A percentile compares a stretch with the other conserved stretches of the same genome.
These are phyloP conservation scores for Craterocephalus amniculus DNA, from an alignment of 2,797 vertebrate species.

Conservation along the genomic window DNA sequence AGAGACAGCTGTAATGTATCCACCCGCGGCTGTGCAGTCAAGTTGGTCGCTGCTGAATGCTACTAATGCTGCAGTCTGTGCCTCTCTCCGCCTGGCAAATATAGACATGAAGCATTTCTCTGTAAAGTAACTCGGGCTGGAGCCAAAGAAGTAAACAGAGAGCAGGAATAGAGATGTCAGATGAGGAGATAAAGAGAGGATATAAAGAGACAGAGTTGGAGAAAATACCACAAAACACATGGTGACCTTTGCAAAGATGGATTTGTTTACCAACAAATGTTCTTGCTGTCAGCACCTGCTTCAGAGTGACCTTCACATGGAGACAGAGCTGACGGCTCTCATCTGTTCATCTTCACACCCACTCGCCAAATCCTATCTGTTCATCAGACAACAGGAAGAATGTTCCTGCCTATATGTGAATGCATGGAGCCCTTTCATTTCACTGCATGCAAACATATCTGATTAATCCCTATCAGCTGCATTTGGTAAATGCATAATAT, in stretches of 20 bases:
- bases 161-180: slow-evolving; percentile 25
- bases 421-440: slow-evolving; percentile 14
- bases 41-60: slow-evolving; percentile 85
- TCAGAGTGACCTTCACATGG: slow-evolving; percentile 88
- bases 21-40: slow-evolving; percentile 89
- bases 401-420: background rate
- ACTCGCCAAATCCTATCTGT: slow-evolving; percentile 61
- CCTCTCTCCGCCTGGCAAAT: slow-evolving; percentile 69
- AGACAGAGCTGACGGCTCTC: slow-evolving; percentile 84
- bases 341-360: slow-evolving; percentile 81
- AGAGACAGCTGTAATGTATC: slow-evolving; percentile 92
- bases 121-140: slow-evolving; percentile 74
- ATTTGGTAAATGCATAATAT: background rate
- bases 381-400: background rate
- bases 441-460: slow-evolving; percentile 60
- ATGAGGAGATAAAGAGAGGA: slow-evolving; percentile 10
- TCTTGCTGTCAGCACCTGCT: slow-evolving; percentile 82
- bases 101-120: slow-evolving; percentile 84
- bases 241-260: slow-evolving; percentile 95
- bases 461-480: slow-evolving; percentile 66
- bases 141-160: slow-evolving; percentile 41
- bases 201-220: background rate
- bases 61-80: slow-evolving; percentile 78
- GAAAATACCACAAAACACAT: slow-evolving; percentile 78
- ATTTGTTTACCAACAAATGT: slow-evolving; percentile 92